These are phyloP conservation scores for Pseudachorutes palmiensis DNA, from an alignment of 1,140 invertebrate species.

Conservation along the genomic window DNA sequence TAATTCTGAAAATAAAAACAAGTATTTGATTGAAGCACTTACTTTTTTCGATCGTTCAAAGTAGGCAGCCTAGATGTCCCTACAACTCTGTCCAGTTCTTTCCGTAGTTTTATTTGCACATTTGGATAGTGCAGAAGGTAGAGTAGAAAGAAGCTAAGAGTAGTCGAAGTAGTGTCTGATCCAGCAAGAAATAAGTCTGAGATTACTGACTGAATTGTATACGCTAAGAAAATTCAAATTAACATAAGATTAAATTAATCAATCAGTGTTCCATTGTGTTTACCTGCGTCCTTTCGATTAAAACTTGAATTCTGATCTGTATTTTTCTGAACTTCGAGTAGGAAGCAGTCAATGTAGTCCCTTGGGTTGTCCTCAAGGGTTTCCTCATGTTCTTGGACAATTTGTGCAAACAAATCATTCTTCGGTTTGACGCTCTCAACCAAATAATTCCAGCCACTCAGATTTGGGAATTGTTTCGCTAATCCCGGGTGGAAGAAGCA, in stretches of 20 bases:
- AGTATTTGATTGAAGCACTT: neutral
- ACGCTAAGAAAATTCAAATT: neutral
- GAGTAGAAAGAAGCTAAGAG: constrained; percentile 10
- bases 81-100: constrained; percentile 15
- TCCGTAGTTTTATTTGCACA: neutral
- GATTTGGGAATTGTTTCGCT: neutral
- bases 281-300: too few relatives aligned
- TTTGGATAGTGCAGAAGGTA: constrained; percentile 12
- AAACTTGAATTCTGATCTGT: too few relatives aligned
- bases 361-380: neutral
- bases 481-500: too few relatives aligned
- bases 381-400: neutral
- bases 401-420: neutral
- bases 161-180: constrained; percentile 7
- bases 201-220: neutral
- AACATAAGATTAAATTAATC: neutral
- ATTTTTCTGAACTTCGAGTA: neutral
- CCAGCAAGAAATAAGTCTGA: constrained; percentile 45
- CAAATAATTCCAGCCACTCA: neutral
- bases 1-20: constrained; percentile 43
- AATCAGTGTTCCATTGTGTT: too few relatives aligned
- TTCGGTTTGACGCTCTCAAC: neutral
- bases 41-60: constrained; percentile 38
- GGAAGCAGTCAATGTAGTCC: constrained; percentile 1
- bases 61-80: neutral